Conservation (phyloP, 1,140 invertebrate genomes). For the Archegozetes longisetosus region DNA sequence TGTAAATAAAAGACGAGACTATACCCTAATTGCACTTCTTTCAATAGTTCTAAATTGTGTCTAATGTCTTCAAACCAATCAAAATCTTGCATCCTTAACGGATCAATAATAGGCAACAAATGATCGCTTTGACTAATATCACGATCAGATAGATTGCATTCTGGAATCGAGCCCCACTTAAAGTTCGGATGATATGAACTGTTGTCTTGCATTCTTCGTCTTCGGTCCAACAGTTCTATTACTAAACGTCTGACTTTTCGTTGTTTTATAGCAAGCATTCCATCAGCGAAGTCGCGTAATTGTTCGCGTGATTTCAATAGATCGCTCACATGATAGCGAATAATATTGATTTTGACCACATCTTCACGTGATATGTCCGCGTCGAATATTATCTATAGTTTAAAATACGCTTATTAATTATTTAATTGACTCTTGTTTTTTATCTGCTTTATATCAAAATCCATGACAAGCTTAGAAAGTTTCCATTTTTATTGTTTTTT, state of each 20-base stretch:
- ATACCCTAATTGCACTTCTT: neutral
- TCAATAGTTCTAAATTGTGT: neutral
- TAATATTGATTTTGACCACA: neutral
- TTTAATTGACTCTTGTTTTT: no score
- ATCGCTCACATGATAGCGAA: neutral
- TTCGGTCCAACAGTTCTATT: neutral
- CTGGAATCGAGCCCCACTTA: neutral
- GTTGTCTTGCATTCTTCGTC: neutral
- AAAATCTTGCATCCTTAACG: neutral
- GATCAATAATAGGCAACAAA: neutral
- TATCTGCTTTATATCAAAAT: no score
- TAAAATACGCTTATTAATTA: neutral
- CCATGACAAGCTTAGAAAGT: no score
- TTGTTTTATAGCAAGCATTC: neutral
- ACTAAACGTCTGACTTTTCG: neutral
- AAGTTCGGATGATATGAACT: neutral
- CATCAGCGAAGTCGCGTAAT: neutral
- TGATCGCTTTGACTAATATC: neutral
- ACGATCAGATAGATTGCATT: neutral
- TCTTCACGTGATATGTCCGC: neutral
- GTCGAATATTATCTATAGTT: neutral
- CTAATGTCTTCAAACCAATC: neutral
- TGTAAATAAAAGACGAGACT: neutral
- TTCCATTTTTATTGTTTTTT: no score
- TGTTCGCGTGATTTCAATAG: neutral